These are phyloP conservation scores for Polietes domitor DNA, from an alignment of 2,888 invertebrate species.

Conservation along the genomic window DNA sequence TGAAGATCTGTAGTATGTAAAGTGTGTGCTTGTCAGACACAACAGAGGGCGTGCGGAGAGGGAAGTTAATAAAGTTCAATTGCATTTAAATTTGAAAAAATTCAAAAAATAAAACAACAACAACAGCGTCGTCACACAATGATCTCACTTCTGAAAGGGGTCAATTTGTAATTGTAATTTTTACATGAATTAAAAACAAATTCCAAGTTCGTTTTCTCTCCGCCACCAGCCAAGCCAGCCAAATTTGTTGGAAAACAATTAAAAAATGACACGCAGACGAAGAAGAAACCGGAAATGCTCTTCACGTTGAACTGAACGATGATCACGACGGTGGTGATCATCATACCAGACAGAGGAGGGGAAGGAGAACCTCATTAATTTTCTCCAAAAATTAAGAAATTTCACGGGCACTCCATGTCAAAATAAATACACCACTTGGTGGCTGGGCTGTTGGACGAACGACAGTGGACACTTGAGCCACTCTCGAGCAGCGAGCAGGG, in stretches of 20 bases:
- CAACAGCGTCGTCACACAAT: constrained; percentile 28
- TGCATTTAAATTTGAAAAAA: constrained; percentile 64
- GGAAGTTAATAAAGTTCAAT: constrained; percentile 69
- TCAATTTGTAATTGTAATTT: constrained; percentile 11
- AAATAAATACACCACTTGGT: background rate
- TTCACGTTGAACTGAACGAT: constrained; percentile 6
- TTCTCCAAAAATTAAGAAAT: too few species aligned
- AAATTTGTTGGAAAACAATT: constrained; percentile 39
- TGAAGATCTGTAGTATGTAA: too few species aligned
- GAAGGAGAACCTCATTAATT: background rate
- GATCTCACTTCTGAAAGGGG: constrained; percentile 37
- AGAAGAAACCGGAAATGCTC: background rate
- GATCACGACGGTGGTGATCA: too few species aligned
- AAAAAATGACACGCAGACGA: constrained; percentile 41
- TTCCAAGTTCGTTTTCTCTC: too few species aligned
- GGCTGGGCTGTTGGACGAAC: too few species aligned
- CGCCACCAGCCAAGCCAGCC: background rate
- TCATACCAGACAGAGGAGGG: too few species aligned
- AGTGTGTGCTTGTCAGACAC: constrained; percentile 34
- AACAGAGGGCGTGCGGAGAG: background rate
- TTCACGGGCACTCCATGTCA: background rate
- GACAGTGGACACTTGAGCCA: too few species aligned
- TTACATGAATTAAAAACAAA: background rate
- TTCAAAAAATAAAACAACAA: background rate
- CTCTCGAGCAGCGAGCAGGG: too few species aligned